Evolutionary conservation across 2,113 vertebrate genomes (phyloP), one percentile per base, ranked within the genome.

Genomic region (Peromyscus leucopus): DNA sequence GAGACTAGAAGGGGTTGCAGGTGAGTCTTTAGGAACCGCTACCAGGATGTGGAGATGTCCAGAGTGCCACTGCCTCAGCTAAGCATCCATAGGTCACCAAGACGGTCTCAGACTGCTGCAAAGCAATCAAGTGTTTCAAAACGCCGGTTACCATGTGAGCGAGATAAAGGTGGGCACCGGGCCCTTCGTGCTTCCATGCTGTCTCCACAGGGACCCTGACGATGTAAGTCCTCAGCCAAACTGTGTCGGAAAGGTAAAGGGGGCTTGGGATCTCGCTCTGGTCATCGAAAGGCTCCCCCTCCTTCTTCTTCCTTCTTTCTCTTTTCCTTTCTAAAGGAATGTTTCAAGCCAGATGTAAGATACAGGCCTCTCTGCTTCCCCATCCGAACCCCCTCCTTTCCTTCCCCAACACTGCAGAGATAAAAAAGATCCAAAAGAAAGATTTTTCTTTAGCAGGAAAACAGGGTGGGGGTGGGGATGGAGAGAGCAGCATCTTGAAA

Each of bases 361-460:
- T 97, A 97, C 17, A 96, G 93, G 94, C 97, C 94, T 95, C 91
- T 67, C 96, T 51, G 78, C 87, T 95, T 86, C 96, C 93, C 95
- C 96, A 95, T 91, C 97, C 91, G 91, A 95, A 96, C 93, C 95
- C 94, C 96, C 94, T 84, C 90, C 65, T 90, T 59, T 74, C 89
- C 86, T 98, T 98, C 92, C 91, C 93, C 93, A 98, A 96, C 90
- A 96, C 89, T 96, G 79, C 87, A 85, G 95, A 98, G 97, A 98
- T 97, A 96, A 97, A 97, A 98, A 98, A 98, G 96, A 97, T 98
- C 97, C 96, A 96, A 97, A 97, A 96, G 93, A 95, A 96, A 97
- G 97, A 98, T 97, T 98, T 98, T 97, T 97, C 97, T 97, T 89
- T 97, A 96, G 97, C 96, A 98, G 97, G 97, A 97, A 98, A 98